phyloP scores from a whole-genome alignment of 2,797 vertebrate genomes.

The Gorsachius magnificus region DNA sequence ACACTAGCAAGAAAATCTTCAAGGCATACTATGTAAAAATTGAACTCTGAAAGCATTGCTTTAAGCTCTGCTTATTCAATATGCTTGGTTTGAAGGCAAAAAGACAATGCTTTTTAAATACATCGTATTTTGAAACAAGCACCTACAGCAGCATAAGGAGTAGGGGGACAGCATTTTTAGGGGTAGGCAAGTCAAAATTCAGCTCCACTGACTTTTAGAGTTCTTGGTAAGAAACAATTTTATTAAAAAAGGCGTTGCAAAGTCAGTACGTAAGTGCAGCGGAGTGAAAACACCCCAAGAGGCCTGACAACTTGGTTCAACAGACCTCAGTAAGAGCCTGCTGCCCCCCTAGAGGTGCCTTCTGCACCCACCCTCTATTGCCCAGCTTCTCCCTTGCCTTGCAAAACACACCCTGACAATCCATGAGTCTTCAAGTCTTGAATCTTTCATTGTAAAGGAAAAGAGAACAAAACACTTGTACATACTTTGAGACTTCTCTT shows the following conservation, averaged over 20 bases:
- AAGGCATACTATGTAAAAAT: background rate
- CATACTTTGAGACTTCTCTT: conserved; percentile 64
- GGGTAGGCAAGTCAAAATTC: background rate
- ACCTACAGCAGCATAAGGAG: background rate
- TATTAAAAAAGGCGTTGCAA: background rate
- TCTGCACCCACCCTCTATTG: background rate
- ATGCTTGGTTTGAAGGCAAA: background rate
- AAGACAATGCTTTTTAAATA: background rate
- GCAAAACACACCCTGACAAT: conserved; percentile 29
- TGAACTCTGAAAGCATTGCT: background rate
- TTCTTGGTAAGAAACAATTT: background rate
- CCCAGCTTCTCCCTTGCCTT: background rate
- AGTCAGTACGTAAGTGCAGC: background rate
- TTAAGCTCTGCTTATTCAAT: background rate
- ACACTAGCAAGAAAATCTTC: background rate
- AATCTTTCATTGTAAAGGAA: conserved; percentile 39
- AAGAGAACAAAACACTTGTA: conserved; percentile 62
- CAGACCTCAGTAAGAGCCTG: background rate
- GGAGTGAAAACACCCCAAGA: background rate
- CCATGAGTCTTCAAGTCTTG: conserved; percentile 17
- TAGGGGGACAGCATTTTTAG: background rate
- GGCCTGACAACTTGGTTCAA: background rate
- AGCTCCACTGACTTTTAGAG: background rate
- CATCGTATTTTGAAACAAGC: background rate
- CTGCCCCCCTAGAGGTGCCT: background rate